phyloP scores from a whole-genome alignment of 2,888 invertebrate genomes.

The Heliconius aoede region DNA sequence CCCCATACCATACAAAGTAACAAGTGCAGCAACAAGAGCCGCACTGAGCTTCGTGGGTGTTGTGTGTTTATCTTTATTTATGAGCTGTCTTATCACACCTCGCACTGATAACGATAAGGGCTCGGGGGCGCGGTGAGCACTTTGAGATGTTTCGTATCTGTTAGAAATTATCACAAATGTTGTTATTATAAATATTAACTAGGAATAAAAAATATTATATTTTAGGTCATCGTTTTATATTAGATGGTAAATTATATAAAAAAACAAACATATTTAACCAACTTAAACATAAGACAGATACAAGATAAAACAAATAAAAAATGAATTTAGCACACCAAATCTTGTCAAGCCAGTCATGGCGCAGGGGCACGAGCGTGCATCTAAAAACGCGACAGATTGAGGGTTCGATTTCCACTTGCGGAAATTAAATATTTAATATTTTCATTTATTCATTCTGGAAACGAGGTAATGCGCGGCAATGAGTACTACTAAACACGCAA shows the following conservation, averaged over 20 bases:
- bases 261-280: too few species aligned
- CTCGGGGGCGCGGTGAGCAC: conserved; percentile 56
- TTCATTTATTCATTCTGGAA: background rate
- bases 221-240: too few species aligned
- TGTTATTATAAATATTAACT: background rate
- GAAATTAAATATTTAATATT: background rate
- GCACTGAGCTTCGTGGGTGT: conserved; percentile 77
- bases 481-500: background rate
- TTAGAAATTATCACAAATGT: too few species aligned
- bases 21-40: conserved; percentile 70
- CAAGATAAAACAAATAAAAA: too few species aligned
- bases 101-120: conserved; percentile 52
- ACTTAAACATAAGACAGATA: too few species aligned
- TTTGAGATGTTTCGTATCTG: conserved; percentile 67
- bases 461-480: background rate
- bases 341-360: too few species aligned
- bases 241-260: too few species aligned
- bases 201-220: background rate
- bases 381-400: background rate
- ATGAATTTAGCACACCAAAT: too few species aligned
- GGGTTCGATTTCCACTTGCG: background rate
- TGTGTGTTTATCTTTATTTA: conserved; percentile 66
- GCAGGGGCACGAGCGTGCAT: too few species aligned
- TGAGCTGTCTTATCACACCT: conserved; percentile 66
- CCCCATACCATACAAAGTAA: conserved; percentile 76